A percentile compares a stretch with the other conserved stretches of the same genome.
Evolutionary conservation across 2,888 invertebrate genomes (phyloP).

Genomic region (Pollenia amentaria): DNA sequence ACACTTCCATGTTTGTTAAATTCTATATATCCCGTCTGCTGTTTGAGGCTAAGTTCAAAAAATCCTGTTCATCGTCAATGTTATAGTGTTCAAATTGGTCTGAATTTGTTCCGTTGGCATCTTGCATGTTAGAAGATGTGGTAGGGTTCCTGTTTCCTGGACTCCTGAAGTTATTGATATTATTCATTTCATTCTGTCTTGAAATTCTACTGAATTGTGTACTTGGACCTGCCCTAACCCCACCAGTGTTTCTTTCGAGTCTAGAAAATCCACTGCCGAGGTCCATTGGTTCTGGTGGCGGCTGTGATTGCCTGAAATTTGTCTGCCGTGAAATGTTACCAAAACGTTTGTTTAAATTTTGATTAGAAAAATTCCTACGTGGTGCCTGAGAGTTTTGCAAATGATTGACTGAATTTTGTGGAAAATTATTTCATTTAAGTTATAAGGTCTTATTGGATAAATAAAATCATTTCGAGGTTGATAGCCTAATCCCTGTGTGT

Average conservation of each 20-base stretch:
- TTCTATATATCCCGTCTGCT: no score
- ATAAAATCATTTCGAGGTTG: constrained; percentile 25
- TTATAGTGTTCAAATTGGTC: constrained; percentile 12
- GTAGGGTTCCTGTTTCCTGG: background rate
- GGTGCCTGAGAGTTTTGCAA: no score
- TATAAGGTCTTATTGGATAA: constrained; percentile 19
- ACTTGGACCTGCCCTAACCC: constrained; percentile 21
- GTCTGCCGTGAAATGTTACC: background rate
- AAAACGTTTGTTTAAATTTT: background rate
- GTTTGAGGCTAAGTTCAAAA: background rate
- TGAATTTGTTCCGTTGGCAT: no score
- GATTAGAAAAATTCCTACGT: no score
- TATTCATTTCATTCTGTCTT: constrained; percentile 17
- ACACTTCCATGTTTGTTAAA: no score
- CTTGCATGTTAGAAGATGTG: background rate
- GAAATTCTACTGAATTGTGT: constrained; percentile 13
- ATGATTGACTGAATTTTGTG: no score
- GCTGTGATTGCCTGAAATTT: constrained; percentile 29
- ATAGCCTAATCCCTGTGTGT: constrained; percentile 15
- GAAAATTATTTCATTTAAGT: constrained; percentile 1
- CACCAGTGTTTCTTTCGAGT: constrained; percentile 13
- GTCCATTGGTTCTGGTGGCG: constrained; percentile 48
- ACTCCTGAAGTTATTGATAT: constrained; percentile 38
- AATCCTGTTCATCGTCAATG: constrained; percentile 17
- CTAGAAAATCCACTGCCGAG: constrained; percentile 27